Percentiles rank a stretch among this genome's conserved stretches.
These are phyloP conservation scores for Eira barbara DNA, from an alignment of 2,113 vertebrate species.

Conservation along the genomic window DNA sequence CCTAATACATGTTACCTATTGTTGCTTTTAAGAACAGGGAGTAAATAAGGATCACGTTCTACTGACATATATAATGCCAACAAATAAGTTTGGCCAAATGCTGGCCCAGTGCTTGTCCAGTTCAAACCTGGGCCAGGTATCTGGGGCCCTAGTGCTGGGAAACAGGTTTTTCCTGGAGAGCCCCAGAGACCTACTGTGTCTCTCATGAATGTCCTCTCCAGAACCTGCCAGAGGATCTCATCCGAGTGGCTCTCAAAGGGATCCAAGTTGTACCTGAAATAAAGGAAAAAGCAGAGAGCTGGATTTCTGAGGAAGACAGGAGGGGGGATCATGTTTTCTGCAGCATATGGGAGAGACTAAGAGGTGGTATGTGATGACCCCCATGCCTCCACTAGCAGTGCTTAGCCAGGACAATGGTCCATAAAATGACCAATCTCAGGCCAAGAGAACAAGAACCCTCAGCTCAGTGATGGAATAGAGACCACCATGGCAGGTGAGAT, in stretches of 20 bases:
- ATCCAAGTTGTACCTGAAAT: constrained; percentile 85
- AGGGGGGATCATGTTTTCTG: too few relatives aligned
- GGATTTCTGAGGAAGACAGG: neutral
- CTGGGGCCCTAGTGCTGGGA: neutral
- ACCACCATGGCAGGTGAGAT: neutral
- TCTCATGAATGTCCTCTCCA: constrained; percentile 88
- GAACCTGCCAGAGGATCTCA: constrained; percentile 83
- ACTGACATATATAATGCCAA: neutral
- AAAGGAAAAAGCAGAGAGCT: neutral
- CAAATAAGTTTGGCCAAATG: neutral
- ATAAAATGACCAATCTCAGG: neutral
- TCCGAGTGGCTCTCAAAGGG: constrained; percentile 82
- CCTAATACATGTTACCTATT: neutral
- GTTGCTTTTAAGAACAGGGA: neutral
- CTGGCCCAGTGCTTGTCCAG: neutral
- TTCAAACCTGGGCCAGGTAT: neutral
- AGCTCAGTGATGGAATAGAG: neutral
- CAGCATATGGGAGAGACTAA: neutral
- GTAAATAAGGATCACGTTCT: neutral
- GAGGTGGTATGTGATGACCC: neutral
- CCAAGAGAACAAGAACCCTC: neutral
- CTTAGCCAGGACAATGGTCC: neutral
- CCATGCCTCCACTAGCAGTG: accelerated
- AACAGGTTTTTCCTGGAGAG: accelerated
- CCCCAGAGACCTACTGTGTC: constrained; percentile 74